A percentile compares a stretch with the other conserved stretches of the same genome.
Conservation (phyloP, 92 coral and sea anemone genomes). For the Siderastrea radians region DNA sequence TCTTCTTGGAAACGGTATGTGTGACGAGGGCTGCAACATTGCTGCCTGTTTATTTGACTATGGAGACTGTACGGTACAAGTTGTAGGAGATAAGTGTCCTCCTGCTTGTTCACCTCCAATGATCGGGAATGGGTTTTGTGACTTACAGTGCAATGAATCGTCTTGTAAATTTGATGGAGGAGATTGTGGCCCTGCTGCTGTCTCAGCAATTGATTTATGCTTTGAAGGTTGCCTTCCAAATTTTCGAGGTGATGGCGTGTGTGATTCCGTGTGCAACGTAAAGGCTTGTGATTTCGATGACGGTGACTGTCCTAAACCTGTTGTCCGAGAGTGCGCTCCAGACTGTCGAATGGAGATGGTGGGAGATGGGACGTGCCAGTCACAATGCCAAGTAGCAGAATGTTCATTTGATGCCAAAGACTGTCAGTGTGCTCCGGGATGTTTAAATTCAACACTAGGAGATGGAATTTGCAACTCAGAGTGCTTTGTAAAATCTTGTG, state of each 20-base stretch:
- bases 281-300: slow-evolving; percentile 58
- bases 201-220: slow-evolving; percentile 5
- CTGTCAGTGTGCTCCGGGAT: slow-evolving; percentile 77
- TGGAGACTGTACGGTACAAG: slow-evolving; percentile 64
- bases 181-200: slow-evolving; percentile 25
- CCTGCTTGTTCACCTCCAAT: slow-evolving; percentile 65
- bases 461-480: slow-evolving; percentile 65
- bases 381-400: slow-evolving; percentile 64
- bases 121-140: slow-evolving; percentile 66
- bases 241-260: slow-evolving; percentile 66
- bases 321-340: slow-evolving; percentile 51
- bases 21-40: slow-evolving; percentile 58
- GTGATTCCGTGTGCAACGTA: slow-evolving; percentile 79
- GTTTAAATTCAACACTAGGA: slow-evolving; percentile 53
- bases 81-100: slow-evolving; percentile 41
- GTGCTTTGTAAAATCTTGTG: slow-evolving; percentile 66
- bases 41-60: slow-evolving; percentile 70
- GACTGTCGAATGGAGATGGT: slow-evolving; percentile 64
- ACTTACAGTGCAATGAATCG: slow-evolving; percentile 40
- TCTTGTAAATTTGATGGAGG: slow-evolving; percentile 58
- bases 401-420: slow-evolving; percentile 77
- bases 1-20: slow-evolving; percentile 66
- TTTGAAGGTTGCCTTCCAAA: slow-evolving; percentile 56
- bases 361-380: slow-evolving; percentile 74
- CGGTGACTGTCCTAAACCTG: slow-evolving; percentile 68